Base-by-base conservation (phyloP, 1,140 invertebrate genomes). In the Oncopodura yosiiana region DNA sequence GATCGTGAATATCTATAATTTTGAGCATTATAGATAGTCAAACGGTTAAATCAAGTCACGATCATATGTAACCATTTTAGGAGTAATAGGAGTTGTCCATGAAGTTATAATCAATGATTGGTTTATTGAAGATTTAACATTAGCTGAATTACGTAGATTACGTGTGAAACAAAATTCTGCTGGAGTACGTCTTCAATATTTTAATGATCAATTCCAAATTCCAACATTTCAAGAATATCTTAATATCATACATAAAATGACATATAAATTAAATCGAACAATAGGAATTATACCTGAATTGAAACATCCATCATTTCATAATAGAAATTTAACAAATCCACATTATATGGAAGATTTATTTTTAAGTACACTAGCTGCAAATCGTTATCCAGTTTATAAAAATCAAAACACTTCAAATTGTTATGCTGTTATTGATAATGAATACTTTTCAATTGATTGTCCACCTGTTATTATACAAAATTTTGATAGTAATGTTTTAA, bases 111-210 rank as follows among this genome's bases (percentile, higher is more conserved):
- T 49, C 8, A 53, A 38, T 32, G 58, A 66, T 34, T 66, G 61
- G 52, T 66, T 59, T 44, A 63, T 60, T 26, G 41, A 51, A 32
- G 65, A 66, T 49, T 66, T 66, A 21, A 66, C 60, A 11, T 36
- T 66, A 46, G 41, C 34, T 45, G 23, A 56, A 46, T 12, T 50
- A 19, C 38, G 50, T 53, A 27, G 11, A 19, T 16, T 61, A 3
- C 12, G 26, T 6, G 43, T 61, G 16, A 34, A 16, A 9, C 59
- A 61, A 45, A 23, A 32, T 26, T 18, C 29, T 11, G 46, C 42
- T 26, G 59, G 59, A 24, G 44, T 61, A 16, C 36, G 59, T 30
- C 44, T 50, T 4, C 55, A 36, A 24, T 45, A 53, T 26, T 63
- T 52, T 30, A 58, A 63, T 34, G 39, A 24, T 1, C 11, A 43